Percentiles rank a stretch among this genome's conserved stretches.
Conservation (phyloP, 2,797 vertebrate genomes). For the Esox lucius region DNA sequence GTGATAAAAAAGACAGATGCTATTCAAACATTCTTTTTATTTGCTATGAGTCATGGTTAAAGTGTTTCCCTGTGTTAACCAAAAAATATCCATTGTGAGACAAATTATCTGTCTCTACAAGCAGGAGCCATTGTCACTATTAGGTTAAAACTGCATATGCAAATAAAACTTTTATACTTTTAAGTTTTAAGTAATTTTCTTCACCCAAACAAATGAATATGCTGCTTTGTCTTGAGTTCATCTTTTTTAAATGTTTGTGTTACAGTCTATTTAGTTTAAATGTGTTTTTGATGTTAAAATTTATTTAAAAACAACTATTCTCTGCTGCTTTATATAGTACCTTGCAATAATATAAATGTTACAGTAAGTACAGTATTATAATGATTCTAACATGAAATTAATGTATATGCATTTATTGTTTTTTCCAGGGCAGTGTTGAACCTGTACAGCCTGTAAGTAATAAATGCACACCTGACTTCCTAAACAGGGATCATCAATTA, state of each 20-base stretch:
- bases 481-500: neutral
- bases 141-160: neutral
- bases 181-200: neutral
- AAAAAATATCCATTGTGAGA: neutral
- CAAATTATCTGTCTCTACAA: neutral
- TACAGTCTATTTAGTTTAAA: neutral
- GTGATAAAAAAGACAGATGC: too few species aligned
- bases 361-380: neutral
- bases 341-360: neutral
- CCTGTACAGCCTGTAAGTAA: slow-evolving; percentile 86
- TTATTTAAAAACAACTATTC: neutral
- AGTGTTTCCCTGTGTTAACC: neutral
- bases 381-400: slow-evolving; percentile 1
- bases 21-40: neutral
- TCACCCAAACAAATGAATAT: neutral
- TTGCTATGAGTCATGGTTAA: neutral
- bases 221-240: neutral
- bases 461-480: neutral
- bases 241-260: neutral
- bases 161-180: neutral
- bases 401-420: neutral
- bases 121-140: neutral
- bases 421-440: slow-evolving; percentile 79
- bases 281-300: neutral
- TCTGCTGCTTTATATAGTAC: neutral